phyloP scores from a whole-genome alignment of 2,888 invertebrate species.

The Sphaerophoria taeniata region DNA sequence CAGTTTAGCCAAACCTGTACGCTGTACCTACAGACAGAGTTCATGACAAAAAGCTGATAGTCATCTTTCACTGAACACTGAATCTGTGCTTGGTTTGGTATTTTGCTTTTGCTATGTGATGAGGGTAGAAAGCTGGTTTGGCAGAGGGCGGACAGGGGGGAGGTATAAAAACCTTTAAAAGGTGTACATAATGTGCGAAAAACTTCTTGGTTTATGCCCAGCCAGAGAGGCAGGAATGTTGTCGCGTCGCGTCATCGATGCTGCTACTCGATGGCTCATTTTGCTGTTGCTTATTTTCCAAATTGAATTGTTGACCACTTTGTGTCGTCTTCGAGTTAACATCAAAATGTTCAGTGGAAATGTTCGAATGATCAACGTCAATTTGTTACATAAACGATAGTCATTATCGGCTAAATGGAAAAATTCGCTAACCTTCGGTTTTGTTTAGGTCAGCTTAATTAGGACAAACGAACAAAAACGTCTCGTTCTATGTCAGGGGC shows the following conservation, averaged over 20 bases:
- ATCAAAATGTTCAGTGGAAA: too few relatives aligned
- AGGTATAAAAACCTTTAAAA: not conserved
- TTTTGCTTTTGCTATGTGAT: too few relatives aligned
- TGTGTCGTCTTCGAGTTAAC: not conserved
- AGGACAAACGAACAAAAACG: not conserved
- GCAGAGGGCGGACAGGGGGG: slow-evolving; percentile 1
- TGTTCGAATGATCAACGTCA: too few relatives aligned
- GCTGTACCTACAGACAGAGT: too few relatives aligned
- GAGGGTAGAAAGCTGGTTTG: too few relatives aligned
- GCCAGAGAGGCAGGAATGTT: not conserved
- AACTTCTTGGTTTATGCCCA: not conserved
- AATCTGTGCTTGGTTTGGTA: slow-evolving; percentile 26
- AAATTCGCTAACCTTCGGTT: slow-evolving; percentile 15
- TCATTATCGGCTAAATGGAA: too few relatives aligned
- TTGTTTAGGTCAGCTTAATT: slow-evolving; percentile 28
- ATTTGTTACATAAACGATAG: too few relatives aligned
- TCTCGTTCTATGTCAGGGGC: not conserved
- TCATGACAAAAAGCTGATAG: slow-evolving; percentile 56
- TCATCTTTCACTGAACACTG: slow-evolving; percentile 48
- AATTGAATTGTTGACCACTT: slow-evolving; percentile 29
- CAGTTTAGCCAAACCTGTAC: slow-evolving; percentile 44
- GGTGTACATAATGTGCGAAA: slow-evolving; percentile 30
- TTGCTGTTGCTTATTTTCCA: slow-evolving; percentile 19
- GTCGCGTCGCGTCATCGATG: too few relatives aligned
- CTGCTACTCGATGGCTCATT: not conserved